phyloP scores from a whole-genome alignment of 1,140 invertebrate species.

The Nymphalis io region DNA sequence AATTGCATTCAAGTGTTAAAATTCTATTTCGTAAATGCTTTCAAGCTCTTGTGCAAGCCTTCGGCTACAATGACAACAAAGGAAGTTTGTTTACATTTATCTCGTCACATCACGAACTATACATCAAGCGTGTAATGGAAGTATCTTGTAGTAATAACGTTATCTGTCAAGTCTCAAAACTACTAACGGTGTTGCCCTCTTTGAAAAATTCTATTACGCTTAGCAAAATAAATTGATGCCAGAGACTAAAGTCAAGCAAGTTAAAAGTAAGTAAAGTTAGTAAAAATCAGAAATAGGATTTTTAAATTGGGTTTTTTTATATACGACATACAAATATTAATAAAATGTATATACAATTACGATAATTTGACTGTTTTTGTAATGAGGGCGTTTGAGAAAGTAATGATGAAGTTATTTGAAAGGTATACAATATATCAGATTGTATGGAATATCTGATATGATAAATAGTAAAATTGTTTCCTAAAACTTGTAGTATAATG shows the following conservation, averaged over 20 bases:
- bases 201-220: conserved; percentile 50
- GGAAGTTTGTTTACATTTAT: conserved; percentile 33
- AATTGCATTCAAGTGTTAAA: too few species aligned
- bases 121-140: conserved; percentile 50
- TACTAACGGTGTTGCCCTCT: conserved; percentile 46
- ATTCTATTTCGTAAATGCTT: conserved; percentile 1
- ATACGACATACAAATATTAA: too few species aligned
- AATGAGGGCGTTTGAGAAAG: too few species aligned
- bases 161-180: conserved; percentile 52
- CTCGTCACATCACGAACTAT: conserved; percentile 28
- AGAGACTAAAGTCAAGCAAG: conserved; percentile 15
- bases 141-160: conserved; percentile 56
- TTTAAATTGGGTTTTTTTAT: conserved; percentile 3
- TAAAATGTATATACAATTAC: too few species aligned
- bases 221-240: conserved; percentile 49
- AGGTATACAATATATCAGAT: too few species aligned
- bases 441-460: too few species aligned
- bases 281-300: conserved; percentile 24
- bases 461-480: too few species aligned
- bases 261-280: conserved; percentile 25
- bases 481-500: too few species aligned
- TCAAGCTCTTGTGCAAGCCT: background rate
- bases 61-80: background rate
- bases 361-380: too few species aligned
- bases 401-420: too few species aligned